Base-by-base conservation (phyloP, 2,888 invertebrate species). In the Sminthurinus aureus region DNA sequence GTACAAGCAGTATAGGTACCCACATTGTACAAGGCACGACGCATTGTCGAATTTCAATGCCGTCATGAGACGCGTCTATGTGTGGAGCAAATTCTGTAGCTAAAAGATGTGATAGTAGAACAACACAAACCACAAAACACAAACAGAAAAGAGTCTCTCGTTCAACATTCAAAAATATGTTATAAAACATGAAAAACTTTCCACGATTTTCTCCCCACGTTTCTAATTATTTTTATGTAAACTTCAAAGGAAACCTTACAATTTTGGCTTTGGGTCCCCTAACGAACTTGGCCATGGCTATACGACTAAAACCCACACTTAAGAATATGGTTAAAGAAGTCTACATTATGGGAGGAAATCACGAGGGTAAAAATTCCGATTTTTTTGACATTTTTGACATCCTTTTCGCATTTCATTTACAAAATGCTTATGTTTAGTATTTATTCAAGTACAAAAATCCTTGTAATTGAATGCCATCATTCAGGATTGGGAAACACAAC, bases 251-350 rank as follows among this genome's bases (percentile, higher is more conserved):
- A 38, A 88, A 89, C 77, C 81, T 90, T 26, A 89, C 52, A 38
- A 8, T 86, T 74, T 3, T 81, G 75, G 92, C 94, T 66, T 90
- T 96, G 38, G 96, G 94, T 0, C 93, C 96, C 0, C 90, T 96
- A 50, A 96, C 96, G 0, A 96, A 96, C 89, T 91, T 96, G 74
- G 96, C 96, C 0, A 89, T 96, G 84, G 93, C 95, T 0, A 91
- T 94, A 2, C 93, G 93, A 89, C 90, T 95, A 88, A 94, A 94
- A 88, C 93, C 94, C 0, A 71, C 83, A 13, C 85, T 88, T 6
- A 85, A 69, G 20, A 79, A 85, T 6, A 79, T 82, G 52, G 58
- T 87, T 22, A 86, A 86, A 66, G 86, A 87, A 38, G 79, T 88
- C 0, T 86, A 76, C 38, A 84, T 88, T 38, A 81, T 88, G 52